These are phyloP conservation scores for Thymelicus lineola DNA, from an alignment of 2,888 invertebrate species.

Conservation along the genomic window DNA sequence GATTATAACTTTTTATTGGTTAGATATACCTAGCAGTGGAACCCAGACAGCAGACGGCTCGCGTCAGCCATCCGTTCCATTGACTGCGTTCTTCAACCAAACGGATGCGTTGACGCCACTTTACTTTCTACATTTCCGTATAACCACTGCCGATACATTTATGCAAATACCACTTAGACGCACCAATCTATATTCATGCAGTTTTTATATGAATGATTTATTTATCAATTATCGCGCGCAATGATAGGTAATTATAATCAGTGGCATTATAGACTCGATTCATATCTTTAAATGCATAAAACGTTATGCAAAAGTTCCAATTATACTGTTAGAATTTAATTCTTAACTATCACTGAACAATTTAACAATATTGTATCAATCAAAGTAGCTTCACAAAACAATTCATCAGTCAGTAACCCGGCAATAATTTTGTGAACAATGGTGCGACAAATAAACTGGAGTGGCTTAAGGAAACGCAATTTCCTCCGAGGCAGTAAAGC, in stretches of 20 bases:
- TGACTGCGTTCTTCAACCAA: conserved; percentile 46
- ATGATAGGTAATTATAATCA: conserved; percentile 7
- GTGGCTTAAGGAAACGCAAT: conserved; percentile 78
- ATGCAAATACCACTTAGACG: conserved; percentile 34
- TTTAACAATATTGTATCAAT: neutral
- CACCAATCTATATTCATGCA: conserved; percentile 23
- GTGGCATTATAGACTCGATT: neutral
- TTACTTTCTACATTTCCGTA: conserved; percentile 50
- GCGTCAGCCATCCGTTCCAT: conserved; percentile 31
- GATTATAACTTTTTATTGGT: too few species aligned
- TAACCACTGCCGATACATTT: conserved; percentile 38
- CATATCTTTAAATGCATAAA: conserved; percentile 8
- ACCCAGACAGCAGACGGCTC: neutral
- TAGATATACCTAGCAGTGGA: too few species aligned
- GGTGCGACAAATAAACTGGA: conserved; percentile 72
- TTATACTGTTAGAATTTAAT: too few species aligned
- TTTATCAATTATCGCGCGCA: conserved; percentile 8
- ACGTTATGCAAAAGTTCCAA: conserved; percentile 10
- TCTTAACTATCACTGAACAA: too few species aligned
- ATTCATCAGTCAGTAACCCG: conserved; percentile 27
- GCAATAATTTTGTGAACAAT: conserved; percentile 45
- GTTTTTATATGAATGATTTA: conserved; percentile 16
- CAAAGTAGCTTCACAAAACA: conserved; percentile 30
- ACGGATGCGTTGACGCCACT: conserved; percentile 44
- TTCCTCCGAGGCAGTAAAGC: conserved; percentile 81